Evolutionary conservation across 2,888 invertebrate species (phyloP).

Genomic region (Phania funesta): DNA sequence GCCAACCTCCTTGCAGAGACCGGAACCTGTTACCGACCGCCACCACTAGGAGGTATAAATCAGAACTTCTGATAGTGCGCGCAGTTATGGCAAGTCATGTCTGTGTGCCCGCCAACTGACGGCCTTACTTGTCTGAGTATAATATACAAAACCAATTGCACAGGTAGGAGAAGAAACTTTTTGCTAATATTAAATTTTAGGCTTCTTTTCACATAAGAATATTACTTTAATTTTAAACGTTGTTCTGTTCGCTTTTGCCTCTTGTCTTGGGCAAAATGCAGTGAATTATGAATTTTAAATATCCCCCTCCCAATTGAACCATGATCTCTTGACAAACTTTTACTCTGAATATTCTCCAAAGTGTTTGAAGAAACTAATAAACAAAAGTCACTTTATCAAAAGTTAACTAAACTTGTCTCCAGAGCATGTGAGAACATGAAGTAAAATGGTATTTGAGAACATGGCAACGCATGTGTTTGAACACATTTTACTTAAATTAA

Average conservation of each 20-base stretch:
- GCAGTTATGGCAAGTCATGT: no score
- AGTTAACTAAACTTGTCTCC: slow-evolving; percentile 56
- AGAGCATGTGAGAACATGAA: slow-evolving; percentile 41
- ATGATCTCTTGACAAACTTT: slow-evolving; percentile 12
- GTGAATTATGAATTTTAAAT: no score
- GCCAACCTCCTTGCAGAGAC: no score
- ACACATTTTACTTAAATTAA: not conserved
- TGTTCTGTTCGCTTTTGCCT: no score
- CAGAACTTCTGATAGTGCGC: slow-evolving; percentile 93
- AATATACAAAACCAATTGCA: slow-evolving; percentile 91
- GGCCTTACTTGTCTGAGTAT: slow-evolving; percentile 85
- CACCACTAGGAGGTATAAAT: no score
- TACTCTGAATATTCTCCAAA: slow-evolving; percentile 58
- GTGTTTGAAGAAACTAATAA: slow-evolving; percentile 70
- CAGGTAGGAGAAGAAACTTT: slow-evolving; percentile 83
- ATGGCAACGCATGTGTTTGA: not conserved
- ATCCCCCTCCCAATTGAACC: not conserved
- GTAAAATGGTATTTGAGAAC: no score
- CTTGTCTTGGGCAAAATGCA: no score
- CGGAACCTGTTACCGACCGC: no score
- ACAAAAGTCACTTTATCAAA: slow-evolving; percentile 66
- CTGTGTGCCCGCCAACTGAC: no score
- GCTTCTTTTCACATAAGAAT: no score
- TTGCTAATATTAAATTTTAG: not conserved
- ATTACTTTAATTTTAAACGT: not conserved